Evolutionary conservation across 2,113 vertebrate species (phyloP).

Genomic region (Scortum barcoo): DNA sequence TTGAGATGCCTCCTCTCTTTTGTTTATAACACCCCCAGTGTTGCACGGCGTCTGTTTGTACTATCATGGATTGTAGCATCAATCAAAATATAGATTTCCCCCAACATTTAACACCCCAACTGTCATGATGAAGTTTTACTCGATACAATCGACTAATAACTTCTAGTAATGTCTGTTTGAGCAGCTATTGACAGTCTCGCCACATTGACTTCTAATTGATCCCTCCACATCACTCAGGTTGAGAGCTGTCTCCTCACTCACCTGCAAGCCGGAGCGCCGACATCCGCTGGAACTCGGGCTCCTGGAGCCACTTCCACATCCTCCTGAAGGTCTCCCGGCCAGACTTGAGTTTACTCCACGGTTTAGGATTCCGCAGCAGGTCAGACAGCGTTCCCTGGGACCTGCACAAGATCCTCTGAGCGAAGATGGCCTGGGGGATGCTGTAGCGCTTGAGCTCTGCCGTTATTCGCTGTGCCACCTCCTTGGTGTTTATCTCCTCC

Average conservation of each 20-base stretch:
- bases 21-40: slow-evolving; percentile 51
- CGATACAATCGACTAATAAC: slow-evolving; percentile 83
- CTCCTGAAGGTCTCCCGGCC: slow-evolving; percentile 98
- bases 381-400: slow-evolving; percentile 98
- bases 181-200: slow-evolving; percentile 83
- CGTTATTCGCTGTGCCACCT: slow-evolving; percentile 97
- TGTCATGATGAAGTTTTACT: slow-evolving; percentile 83
- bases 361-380: slow-evolving; percentile 98
- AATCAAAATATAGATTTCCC: slow-evolving; percentile 77
- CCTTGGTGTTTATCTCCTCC: slow-evolving; percentile 99
- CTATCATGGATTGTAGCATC: slow-evolving; percentile 69
- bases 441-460: slow-evolving; percentile 98
- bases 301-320: slow-evolving; percentile 99
- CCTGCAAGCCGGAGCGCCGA: slow-evolving; percentile 97
- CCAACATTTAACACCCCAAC: slow-evolving; percentile 79
- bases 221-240: slow-evolving; percentile 78
- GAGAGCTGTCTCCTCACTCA: slow-evolving; percentile 84
- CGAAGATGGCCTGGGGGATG: slow-evolving; percentile 99
- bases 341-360: slow-evolving; percentile 99
- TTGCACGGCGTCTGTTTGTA: slow-evolving; percentile 59
- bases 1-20: slow-evolving; percentile 24
- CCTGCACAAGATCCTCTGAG: slow-evolving; percentile 97
- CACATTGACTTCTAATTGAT: slow-evolving; percentile 85
- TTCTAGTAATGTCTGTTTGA: slow-evolving; percentile 83
- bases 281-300: slow-evolving; percentile 99